Base-by-base conservation (phyloP, 2,113 vertebrate species). In the Oophaga pumilio region DNA sequence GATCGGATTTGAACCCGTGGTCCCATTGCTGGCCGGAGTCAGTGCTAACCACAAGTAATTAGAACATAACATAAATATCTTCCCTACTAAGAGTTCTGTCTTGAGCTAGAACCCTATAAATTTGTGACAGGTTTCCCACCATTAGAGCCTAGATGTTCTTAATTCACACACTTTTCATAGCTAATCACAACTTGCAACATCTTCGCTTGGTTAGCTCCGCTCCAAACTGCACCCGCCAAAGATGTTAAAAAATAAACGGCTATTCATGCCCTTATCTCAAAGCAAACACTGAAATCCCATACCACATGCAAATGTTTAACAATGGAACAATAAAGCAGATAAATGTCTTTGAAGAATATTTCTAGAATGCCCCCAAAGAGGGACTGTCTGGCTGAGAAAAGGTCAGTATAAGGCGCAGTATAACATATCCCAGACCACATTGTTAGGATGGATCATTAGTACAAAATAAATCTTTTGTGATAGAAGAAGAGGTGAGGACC, bases 261-360 rank as follows among this genome's bases (percentile, higher is more conserved):
- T 71, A 56, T 84, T 84, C 82, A 71, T 84, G 14, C 50, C n/a
- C 82, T 84, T 84, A 84, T 84, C 82, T 56, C 52, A 71, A 84
- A 56, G 66, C 50, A 84, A 84, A 84, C 82, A 84, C 6, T 26
- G 62, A 84, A 69, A 56, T 84, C 64, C 64, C 82, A 57, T 56
- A 84, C 15, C 82, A 71, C 82, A 84, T 84, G 82, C 82, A 84
- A 84, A 84, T 84, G 62, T 84, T 69, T 84, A 84, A 84, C 64
- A 71, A 28, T 56, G 50, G 49, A 71, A 71, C 64, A 84, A 71
- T 84, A 84, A 84, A 24, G 50, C 14, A 84, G 82, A 84, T 84
- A 84, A 84, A 82, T 52, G 62, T 82, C 59, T 82, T 82, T 82
- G 43, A 66, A 82, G 77, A 82, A 66, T 22, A 66, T 64, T 82